These are phyloP conservation scores for Tinea semifulvella DNA, from an alignment of 2,888 invertebrate species.

Conservation along the genomic window DNA sequence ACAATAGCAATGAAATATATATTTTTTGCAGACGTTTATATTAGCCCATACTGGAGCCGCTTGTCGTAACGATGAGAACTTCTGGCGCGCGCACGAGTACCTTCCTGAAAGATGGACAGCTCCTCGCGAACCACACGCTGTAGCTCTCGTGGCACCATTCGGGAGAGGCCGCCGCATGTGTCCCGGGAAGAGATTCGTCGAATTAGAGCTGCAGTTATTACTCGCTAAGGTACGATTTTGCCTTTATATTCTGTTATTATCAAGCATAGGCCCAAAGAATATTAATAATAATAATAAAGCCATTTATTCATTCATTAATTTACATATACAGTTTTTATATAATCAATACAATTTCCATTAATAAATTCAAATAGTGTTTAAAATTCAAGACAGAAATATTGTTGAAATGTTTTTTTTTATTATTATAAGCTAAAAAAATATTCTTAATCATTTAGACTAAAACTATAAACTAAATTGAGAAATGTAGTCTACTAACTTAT, in stretches of 20 bases:
- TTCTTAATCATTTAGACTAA: too few species aligned
- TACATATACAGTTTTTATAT: not conserved
- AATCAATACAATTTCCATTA: not conserved
- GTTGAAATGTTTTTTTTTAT: too few species aligned
- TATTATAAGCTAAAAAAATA: too few species aligned
- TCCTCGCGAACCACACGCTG: conserved; percentile 59
- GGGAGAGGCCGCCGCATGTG: conserved; percentile 84
- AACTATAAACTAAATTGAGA: too few species aligned
- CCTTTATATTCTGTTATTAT: not conserved
- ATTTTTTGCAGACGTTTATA: conserved; percentile 71
- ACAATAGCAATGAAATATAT: not conserved
- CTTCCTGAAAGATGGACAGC: conserved; percentile 82
- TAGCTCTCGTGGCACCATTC: conserved; percentile 78
- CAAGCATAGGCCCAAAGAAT: not conserved
- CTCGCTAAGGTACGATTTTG: conserved; percentile 70
- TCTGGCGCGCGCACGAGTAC: conserved; percentile 74
- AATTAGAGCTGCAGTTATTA: conserved; percentile 77
- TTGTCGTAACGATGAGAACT: conserved; percentile 78
- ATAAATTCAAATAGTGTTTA: too few species aligned
- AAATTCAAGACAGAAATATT: too few species aligned
- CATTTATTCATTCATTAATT: too few species aligned
- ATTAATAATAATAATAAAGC: too few species aligned
- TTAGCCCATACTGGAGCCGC: conserved; percentile 86
- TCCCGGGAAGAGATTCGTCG: conserved; percentile 86
- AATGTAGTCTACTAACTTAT: too few species aligned